Evolutionary conservation across 1,140 invertebrate species (phyloP).

Genomic region (Probaryconus sp.): DNA sequence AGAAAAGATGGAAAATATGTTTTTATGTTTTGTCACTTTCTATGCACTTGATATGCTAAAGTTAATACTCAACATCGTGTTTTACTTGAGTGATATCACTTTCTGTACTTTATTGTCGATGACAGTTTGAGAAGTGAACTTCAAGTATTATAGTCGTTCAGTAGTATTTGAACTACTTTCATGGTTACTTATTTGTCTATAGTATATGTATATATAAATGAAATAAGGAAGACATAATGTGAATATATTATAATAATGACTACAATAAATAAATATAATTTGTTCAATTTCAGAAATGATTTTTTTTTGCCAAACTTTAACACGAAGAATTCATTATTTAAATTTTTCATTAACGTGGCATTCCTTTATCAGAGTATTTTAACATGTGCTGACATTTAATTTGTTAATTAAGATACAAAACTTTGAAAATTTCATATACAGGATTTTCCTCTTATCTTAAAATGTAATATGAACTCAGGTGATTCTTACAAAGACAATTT

Average conservation of each 20-base stretch:
- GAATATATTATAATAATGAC: conserved; percentile 7
- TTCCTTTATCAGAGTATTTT: too few relatives aligned
- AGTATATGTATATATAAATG: conserved; percentile 8
- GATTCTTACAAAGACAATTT: too few relatives aligned
- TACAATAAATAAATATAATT: conserved; percentile 12
- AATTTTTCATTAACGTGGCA: too few relatives aligned
- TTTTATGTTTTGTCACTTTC: conserved; percentile 21
- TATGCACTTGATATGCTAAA: conserved; percentile 9
- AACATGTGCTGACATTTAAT: too few relatives aligned
- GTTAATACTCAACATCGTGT: conserved; percentile 31
- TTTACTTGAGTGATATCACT: conserved; percentile 32
- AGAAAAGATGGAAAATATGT: conserved; percentile 9
- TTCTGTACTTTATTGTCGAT: conserved; percentile 25
- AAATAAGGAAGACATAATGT: conserved; percentile 25
- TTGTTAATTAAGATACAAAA: too few relatives aligned
- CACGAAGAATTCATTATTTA: too few relatives aligned
- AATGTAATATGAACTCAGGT: too few relatives aligned
- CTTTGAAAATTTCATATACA: too few relatives aligned
- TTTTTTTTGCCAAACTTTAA: too few relatives aligned
- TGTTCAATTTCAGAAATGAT: too few relatives aligned
- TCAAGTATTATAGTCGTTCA: conserved; percentile 29
- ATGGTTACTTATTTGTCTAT: conserved; percentile 24
- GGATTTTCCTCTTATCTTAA: too few relatives aligned
- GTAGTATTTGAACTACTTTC: conserved; percentile 34
- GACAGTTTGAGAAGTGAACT: conserved; percentile 42